These are phyloP conservation scores for Protodeltote pygarga DNA, from an alignment of 2,888 invertebrate species.

Conservation along the genomic window DNA sequence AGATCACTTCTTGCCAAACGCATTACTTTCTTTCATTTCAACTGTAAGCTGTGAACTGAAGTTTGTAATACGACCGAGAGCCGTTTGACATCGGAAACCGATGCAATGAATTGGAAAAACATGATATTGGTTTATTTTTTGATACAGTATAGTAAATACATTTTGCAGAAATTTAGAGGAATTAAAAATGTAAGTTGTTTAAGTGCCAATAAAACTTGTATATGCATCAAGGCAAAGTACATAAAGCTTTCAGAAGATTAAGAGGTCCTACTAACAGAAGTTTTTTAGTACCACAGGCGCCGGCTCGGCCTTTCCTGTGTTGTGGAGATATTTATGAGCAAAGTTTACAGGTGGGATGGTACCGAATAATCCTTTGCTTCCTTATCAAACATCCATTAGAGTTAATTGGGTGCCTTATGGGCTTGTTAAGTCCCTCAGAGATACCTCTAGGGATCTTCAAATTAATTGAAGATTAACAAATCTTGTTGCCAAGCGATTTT, in stretches of 20 bases:
- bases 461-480: not conserved
- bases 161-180: too few relatives aligned
- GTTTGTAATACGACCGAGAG: too few relatives aligned
- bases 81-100: too few relatives aligned
- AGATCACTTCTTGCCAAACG: too few relatives aligned
- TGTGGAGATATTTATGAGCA: conserved; percentile 32
- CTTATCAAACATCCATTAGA: conserved; percentile 19
- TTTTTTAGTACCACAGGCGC: conserved; percentile 21
- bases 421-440: not conserved
- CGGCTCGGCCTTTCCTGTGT: conserved; percentile 17
- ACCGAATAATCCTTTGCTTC: conserved; percentile 25
- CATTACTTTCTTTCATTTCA: too few relatives aligned
- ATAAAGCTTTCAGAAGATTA: conserved; percentile 18
- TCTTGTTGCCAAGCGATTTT: not conserved
- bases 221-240: not conserved
- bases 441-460: conserved; percentile 1
- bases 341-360: conserved; percentile 33
- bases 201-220: too few relatives aligned
- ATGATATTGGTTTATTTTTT: too few relatives aligned
- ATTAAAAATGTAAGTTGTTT: too few relatives aligned
- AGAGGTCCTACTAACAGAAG: conserved; percentile 11
- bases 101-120: too few relatives aligned
- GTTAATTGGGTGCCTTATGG: conserved; percentile 19
- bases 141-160: too few relatives aligned
- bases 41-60: too few relatives aligned